Evolutionary conservation across 2,888 invertebrate genomes (phyloP).

Genomic region (Pseudococcus jackbeardsleyi): DNA sequence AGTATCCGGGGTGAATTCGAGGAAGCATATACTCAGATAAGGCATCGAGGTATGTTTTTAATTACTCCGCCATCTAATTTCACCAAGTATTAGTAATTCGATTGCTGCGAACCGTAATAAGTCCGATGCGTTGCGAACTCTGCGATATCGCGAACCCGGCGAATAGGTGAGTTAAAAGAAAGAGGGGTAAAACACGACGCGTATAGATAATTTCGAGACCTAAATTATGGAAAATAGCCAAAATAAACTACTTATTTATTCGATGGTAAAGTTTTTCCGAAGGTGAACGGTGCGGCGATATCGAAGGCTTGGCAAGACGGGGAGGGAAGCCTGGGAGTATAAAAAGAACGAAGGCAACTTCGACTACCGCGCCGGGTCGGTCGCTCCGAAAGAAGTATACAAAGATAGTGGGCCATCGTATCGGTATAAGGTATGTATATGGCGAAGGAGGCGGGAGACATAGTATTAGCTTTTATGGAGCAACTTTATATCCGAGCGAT

Average conservation of each 20-base stretch:
- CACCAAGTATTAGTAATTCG: slow-evolving; percentile 58
- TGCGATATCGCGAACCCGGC: too few relatives aligned
- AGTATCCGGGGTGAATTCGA: too few relatives aligned
- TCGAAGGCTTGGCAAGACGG: not conserved
- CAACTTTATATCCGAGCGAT: slow-evolving; percentile 64
- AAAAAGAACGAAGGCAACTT: slow-evolving; percentile 32
- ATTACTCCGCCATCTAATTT: not conserved
- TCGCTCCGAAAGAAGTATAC: not conserved
- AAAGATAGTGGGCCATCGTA: slow-evolving; percentile 36
- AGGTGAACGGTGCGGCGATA: slow-evolving; percentile 21
- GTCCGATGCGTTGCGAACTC: slow-evolving; percentile 10
- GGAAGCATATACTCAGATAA: too few relatives aligned
- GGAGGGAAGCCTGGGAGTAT: not conserved
- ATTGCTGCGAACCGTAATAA: slow-evolving; percentile 59
- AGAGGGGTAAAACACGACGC: not conserved
- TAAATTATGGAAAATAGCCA: slow-evolving; percentile 65
- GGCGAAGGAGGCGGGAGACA: slow-evolving; percentile 29
- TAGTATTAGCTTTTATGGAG: slow-evolving; percentile 64
- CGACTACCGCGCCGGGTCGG: not conserved
- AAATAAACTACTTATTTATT: slow-evolving; percentile 64
- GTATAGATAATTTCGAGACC: slow-evolving; percentile 57
- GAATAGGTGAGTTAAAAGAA: not conserved
- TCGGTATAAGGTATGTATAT: not conserved
- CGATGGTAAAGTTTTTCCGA: slow-evolving; percentile 63
- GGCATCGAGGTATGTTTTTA: slow-evolving; percentile 44